Evolutionary conservation across 2,888 invertebrate species (phyloP).

Genomic region (Caenorhabditis sp.): DNA sequence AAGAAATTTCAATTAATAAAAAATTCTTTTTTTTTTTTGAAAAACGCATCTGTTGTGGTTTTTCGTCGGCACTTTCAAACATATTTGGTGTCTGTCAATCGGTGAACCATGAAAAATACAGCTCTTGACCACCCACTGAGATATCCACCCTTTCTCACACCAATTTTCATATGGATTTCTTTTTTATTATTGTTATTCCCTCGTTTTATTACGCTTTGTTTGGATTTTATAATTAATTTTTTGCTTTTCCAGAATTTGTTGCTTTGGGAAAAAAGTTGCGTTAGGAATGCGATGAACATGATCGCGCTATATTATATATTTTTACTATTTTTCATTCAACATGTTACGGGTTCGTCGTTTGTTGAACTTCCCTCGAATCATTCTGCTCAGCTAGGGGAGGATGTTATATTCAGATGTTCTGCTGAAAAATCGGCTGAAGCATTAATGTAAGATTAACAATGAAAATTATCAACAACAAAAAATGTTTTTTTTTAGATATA

Average conservation of each 20-base stretch:
- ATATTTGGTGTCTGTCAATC: neutral
- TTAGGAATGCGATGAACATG: neutral
- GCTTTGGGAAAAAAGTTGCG: neutral
- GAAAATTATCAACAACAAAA: no score
- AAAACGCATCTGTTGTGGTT: neutral
- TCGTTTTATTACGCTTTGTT: neutral
- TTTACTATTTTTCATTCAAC: neutral
- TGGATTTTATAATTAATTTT: neutral
- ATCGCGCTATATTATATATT: neutral
- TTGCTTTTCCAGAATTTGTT: neutral
- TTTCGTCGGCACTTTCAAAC: neutral
- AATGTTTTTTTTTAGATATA: slow-evolving; percentile 40
- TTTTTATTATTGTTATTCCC: neutral
- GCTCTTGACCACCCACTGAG: neutral
- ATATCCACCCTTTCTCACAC: neutral
- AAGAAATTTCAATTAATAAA: neutral
- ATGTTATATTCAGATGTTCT: slow-evolving; percentile 59
- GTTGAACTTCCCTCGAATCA: slow-evolving; percentile 39
- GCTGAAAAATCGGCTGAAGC: slow-evolving; percentile 47
- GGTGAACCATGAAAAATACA: slow-evolving; percentile 1
- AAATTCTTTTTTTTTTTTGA: neutral
- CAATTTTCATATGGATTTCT: neutral
- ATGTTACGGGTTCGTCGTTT: slow-evolving; percentile 11
- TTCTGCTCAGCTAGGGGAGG: slow-evolving; percentile 50
- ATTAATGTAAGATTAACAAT: slow-evolving; percentile 37